Conservation (phyloP, 2,113 vertebrate species). For the Sapayoa aenigma region DNA sequence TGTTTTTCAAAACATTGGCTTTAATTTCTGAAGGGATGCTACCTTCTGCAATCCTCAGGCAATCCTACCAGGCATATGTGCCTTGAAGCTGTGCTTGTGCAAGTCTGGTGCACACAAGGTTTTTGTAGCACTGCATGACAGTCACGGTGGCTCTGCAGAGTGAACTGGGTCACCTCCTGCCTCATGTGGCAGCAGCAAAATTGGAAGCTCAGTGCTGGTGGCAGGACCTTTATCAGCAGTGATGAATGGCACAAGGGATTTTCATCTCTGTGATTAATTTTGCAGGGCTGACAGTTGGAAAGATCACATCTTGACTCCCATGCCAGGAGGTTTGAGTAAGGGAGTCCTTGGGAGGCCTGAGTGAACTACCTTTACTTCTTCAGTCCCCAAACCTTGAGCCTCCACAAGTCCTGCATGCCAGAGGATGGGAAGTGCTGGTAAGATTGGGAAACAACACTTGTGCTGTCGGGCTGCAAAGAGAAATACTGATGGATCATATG, state of each 20-base stretch:
- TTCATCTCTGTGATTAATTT: conserved; percentile 45
- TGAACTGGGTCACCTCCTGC: neutral
- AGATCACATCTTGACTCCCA: neutral
- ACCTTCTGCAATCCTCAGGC: neutral
- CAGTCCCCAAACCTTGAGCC: accelerated
- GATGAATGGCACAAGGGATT: conserved; percentile 16
- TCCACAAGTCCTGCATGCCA: neutral
- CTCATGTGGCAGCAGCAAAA: neutral
- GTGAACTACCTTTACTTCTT: neutral
- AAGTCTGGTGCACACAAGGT: neutral
- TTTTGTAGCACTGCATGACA: neutral
- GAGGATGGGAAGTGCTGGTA: neutral
- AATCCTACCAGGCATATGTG: neutral
- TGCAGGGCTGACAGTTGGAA: neutral
- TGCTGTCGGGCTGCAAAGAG: neutral
- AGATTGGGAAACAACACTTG: neutral
- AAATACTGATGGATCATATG: neutral
- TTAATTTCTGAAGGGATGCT: neutral
- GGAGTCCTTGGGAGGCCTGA: neutral
- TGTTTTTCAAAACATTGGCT: neutral
- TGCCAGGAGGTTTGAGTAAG: accelerated
- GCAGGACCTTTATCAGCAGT: neutral
- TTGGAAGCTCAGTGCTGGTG: neutral
- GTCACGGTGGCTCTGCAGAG: neutral
- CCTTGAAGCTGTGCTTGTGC: neutral